Base-by-base conservation (phyloP, 2,888 invertebrate species). In the Lepidonotus clava region DNA sequence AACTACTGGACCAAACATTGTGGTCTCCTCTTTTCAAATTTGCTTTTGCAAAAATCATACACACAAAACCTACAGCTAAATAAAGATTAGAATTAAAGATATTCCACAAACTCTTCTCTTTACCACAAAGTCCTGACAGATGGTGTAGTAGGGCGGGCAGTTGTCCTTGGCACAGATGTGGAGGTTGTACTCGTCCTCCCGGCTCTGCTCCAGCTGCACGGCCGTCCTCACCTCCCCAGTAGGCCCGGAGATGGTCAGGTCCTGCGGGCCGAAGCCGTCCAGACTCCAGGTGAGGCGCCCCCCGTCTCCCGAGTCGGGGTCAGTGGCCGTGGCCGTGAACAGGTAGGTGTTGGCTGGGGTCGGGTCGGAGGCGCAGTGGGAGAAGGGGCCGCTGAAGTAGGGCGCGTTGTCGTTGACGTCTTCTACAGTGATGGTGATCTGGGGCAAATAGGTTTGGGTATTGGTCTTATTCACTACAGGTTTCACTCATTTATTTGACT, bases 401-500 rank as follows among this genome's bases (percentile, higher is more conserved):
- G 92, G 92, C 0, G 89, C 83, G 61, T 91, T 92, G 86, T 92
- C 92, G 86, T 92, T 92, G 6, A 91, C 34, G 86, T 92, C 92
- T 36, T 71, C 77, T 0, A 88, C 18, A n/a, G 56, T 41, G 6
- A 87, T 67, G 0, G 40, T 84, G 24, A 38, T 38, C 61, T 61
- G 46, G 18, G 24, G 61, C 11, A 61, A 61, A 11, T 28, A 28
- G n/a, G n/a, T n/a, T n/a, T n/a, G n/a, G n/a, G n/a, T n/a, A n/a
- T n/a, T n/a, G n/a, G n/a, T n/a, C n/a, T n/a, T n/a, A n/a, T n/a
- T n/a, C n/a, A n/a, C n/a, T n/a, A n/a, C n/a, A n/a, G n/a, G n/a
- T n/a, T n/a, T n/a, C n/a, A n/a, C n/a, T n/a, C n/a, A n/a, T n/a
- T n/a, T n/a, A n/a, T n/a, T n/a, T n/a, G n/a, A n/a, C n/a, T n/a